phyloP scores from a whole-genome alignment of 1,140 invertebrate genomes.

The Samia ricini region DNA sequence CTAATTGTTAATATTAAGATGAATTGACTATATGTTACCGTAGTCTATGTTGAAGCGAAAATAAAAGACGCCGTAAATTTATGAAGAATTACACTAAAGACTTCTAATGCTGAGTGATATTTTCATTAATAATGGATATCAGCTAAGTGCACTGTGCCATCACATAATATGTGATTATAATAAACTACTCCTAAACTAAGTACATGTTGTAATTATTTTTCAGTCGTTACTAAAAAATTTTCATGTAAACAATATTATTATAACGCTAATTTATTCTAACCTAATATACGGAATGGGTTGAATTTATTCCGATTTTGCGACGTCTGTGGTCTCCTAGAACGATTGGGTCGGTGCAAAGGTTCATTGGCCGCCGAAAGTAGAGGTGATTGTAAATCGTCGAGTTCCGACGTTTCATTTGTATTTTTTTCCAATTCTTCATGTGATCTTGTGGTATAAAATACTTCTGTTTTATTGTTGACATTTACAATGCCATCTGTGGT shows the following conservation, averaged over 20 bases:
- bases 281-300: constrained; percentile 71
- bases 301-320: constrained; percentile 58
- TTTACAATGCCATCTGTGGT: not conserved
- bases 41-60: constrained; percentile 3
- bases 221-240: constrained; percentile 3
- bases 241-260: constrained; percentile 26
- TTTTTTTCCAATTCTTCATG: constrained; percentile 27
- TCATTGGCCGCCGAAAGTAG: constrained; percentile 63
- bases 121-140: constrained; percentile 9
- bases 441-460: constrained; percentile 11
- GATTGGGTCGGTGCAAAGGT: constrained; percentile 55
- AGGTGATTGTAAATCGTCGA: constrained; percentile 65
- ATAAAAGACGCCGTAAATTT: not conserved
- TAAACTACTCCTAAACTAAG: constrained; percentile 20
- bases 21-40: constrained; percentile 57
- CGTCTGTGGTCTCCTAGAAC: constrained; percentile 53
- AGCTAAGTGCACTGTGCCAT: constrained; percentile 65
- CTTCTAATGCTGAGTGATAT: not conserved
- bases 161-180: constrained; percentile 45
- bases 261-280: constrained; percentile 33
- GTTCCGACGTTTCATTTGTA: constrained; percentile 21
- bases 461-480: constrained; percentile 14
- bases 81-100: not conserved
- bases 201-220: constrained; percentile 22
- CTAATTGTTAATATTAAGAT: constrained; percentile 38